phyloP scores from a whole-genome alignment of 2,888 invertebrate genomes.

The Chromoteleia sp. region DNA sequence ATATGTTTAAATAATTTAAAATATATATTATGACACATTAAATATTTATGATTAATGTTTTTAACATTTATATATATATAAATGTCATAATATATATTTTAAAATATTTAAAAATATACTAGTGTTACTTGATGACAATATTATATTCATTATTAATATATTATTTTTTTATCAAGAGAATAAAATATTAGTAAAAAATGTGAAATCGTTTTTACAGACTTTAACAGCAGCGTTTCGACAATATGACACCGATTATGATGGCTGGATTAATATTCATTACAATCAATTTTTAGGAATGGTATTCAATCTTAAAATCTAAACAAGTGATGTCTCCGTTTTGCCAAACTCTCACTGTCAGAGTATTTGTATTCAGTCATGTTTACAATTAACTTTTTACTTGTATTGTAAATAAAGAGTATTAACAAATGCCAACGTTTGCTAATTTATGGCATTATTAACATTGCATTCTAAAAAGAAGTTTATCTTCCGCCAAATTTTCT shows the following conservation, averaged over 20 bases:
- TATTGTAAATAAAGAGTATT: conserved; percentile 33
- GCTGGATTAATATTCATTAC: conserved; percentile 97
- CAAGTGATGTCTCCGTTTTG: conserved; percentile 73
- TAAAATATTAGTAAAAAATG: too few species aligned
- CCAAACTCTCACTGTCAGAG: conserved; percentile 25
- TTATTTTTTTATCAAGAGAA: too few species aligned
- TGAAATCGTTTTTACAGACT: conserved; percentile 91
- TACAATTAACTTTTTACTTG: conserved; percentile 16
- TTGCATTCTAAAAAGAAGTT: conserved; percentile 2
- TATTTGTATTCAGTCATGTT: conserved; percentile 16
- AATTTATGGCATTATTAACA: conserved; percentile 2
- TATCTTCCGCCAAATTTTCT: conserved; percentile 15
- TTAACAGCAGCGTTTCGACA: conserved; percentile 94
- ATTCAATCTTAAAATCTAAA: conserved; percentile 89
- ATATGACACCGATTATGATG: conserved; percentile 96
- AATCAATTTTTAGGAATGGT: conserved; percentile 98
- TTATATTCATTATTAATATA: neutral
- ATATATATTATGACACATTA: too few species aligned
- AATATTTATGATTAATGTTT: too few species aligned
- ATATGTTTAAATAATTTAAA: too few species aligned
- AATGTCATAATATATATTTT: too few species aligned
- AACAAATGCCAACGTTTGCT: conserved; percentile 8
- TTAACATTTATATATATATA: neutral
- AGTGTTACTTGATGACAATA: too few species aligned
- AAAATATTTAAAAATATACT: too few species aligned